phyloP scores from a whole-genome alignment of 2,888 invertebrate genomes.

The Andrena minutula region DNA sequence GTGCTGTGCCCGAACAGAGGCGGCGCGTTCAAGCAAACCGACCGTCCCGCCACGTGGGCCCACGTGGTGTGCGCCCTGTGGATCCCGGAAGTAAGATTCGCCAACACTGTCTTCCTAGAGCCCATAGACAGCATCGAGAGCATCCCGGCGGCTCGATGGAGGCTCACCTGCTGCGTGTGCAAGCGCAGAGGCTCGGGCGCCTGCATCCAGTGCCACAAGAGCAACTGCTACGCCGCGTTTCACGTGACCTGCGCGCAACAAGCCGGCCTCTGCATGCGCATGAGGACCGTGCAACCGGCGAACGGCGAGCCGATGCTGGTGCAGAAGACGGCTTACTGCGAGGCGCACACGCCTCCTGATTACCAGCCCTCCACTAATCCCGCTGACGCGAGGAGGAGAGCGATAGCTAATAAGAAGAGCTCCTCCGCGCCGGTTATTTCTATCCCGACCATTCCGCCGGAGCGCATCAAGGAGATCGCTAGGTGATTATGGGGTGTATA shows the following conservation, averaged over 20 bases:
- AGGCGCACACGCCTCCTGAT: conserved; percentile 94
- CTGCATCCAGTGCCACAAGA: conserved; percentile 99
- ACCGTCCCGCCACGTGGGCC: conserved; percentile 96
- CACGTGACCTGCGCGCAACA: conserved; percentile 99
- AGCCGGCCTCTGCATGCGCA: conserved; percentile 97
- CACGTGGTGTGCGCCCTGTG: conserved; percentile 99
- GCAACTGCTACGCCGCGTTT: conserved; percentile 98
- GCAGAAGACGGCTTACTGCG: conserved; percentile 98
- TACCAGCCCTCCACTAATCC: conserved; percentile 83
- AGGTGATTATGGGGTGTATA: conserved; percentile 88
- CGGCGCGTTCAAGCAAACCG: conserved; percentile 99
- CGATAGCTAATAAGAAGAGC: conserved; percentile 89
- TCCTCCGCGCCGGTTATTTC: conserved; percentile 96
- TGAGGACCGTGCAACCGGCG: conserved; percentile 93
- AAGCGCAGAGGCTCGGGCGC: conserved; percentile 97
- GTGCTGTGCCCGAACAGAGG: conserved; percentile 99
- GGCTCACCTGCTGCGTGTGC: conserved; percentile 98
- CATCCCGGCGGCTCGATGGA: conserved; percentile 98
- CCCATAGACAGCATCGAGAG: conserved; percentile 99
- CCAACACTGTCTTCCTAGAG: conserved; percentile 98
- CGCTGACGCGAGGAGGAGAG: conserved; percentile 85
- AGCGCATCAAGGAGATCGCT: conserved; percentile 95
- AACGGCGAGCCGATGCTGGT: conserved; percentile 93
- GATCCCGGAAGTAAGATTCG: conserved; percentile 99
- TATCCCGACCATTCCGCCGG: conserved; percentile 96